Base-by-base conservation (phyloP, 2,797 vertebrate genomes). In the Lycodopsis pacificus region DNA sequence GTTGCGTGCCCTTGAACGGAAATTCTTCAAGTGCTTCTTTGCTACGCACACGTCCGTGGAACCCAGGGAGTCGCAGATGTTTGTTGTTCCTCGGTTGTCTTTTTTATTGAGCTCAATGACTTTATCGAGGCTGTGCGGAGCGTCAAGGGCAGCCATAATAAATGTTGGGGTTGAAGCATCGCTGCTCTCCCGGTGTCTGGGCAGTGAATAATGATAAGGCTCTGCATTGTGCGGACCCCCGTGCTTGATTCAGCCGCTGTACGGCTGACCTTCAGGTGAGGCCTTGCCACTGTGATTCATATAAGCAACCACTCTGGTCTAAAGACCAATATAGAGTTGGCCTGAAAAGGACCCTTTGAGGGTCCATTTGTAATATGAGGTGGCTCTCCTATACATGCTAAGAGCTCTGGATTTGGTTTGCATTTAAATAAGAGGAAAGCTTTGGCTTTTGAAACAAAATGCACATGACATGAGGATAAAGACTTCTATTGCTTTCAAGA, bases 161-260 rank as follows among this genome's bases (percentile, higher is more conserved):
- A 85, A 84, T 81, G 86, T 80, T 81, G 65, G 32, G 73, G 70
- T 87, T 89, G 78, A 38, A 86, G 79, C 78, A 32, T 76, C 36
- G 3, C 66, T 58, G 73, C 73, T 83, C 59, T 70, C 42, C 49
- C 19, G 20, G 57, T 72, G 72, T 73, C 76, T 77, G 8, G 10
- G 63, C 82, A 67, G 64, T 90, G 86, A 90, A 83, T 86, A 79
- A 90, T 88, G 83, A 86, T 71, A 54, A 80, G 49, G 57, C 63
- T 76, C n/a, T 46, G 73, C 69, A 56, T 63, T 22, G 48, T 61
- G 59, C 54, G 80, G 70, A 72, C 73, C 66, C 49, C 70, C 19
- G 2, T 63, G 58, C 83, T 81, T 80, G 74, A 79, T 87, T 71
- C 44, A 77, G 73, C 49, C 10, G 3, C 67, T 63, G 9, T 71